phyloP scores from a whole-genome alignment of 2,113 vertebrate genomes.

The Leuciscus idus region DNA sequence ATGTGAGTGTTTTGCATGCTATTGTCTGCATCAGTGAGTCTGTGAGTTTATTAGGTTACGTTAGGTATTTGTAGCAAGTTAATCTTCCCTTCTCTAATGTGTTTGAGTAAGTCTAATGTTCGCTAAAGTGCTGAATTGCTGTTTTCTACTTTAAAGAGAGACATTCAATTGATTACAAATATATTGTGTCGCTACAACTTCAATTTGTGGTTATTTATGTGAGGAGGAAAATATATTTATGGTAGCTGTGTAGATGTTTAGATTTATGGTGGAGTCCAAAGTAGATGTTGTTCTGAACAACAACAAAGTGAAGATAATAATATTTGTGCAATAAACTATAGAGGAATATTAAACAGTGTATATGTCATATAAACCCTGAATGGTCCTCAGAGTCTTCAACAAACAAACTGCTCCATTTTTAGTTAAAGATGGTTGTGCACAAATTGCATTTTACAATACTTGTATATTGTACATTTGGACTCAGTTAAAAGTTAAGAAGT shows the following conservation, averaged over 20 bases:
- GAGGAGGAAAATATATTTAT: constrained; percentile 7
- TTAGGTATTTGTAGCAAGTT: constrained; percentile 35
- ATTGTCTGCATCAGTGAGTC: constrained; percentile 27
- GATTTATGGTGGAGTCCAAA: background rate
- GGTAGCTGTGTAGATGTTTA: background rate
- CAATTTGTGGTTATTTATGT: constrained; percentile 42
- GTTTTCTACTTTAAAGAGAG: constrained; percentile 27
- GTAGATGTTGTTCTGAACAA: background rate
- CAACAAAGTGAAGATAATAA: background rate
- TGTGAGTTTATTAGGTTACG: constrained; percentile 47
- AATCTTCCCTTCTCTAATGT: constrained; percentile 28
- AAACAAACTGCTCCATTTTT: background rate
- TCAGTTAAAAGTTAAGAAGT: background rate
- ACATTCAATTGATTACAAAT: constrained; percentile 46
- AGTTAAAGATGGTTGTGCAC: background rate
- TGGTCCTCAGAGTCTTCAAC: background rate
- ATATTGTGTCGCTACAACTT: constrained; percentile 28
- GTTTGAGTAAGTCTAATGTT: constrained; percentile 27
- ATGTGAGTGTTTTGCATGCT: constrained; percentile 40
- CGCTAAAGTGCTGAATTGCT: constrained; percentile 35
- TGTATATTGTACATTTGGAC: background rate
- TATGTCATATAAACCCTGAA: background rate
- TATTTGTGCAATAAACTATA: background rate
- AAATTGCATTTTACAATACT: background rate
- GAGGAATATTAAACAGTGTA: background rate